phyloP scores from a whole-genome alignment of 2,888 invertebrate genomes.

The Mesorhabditis spiculigera region DNA sequence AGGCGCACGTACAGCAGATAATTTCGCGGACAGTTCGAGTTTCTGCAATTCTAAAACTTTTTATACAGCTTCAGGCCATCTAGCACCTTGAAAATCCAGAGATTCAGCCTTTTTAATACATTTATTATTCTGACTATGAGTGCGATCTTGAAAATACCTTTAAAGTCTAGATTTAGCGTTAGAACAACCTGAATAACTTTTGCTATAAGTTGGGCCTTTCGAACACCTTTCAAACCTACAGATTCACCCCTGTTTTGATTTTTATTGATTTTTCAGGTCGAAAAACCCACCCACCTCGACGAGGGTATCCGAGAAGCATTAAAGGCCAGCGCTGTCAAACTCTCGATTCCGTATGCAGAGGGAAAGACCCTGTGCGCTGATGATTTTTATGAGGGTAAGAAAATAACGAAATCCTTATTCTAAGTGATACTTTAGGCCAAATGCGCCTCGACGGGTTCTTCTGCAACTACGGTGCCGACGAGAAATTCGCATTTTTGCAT shows the following conservation, averaged over 20 bases:
- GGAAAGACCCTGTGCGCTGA: conserved; percentile 94
- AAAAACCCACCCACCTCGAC: conserved; percentile 74
- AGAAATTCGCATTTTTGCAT: conserved; percentile 82
- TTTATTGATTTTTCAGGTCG: conserved; percentile 43
- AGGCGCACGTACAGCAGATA: too few relatives aligned
- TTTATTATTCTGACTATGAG: too few relatives aligned
- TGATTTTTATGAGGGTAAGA: conserved; percentile 87
- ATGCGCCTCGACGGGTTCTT: conserved; percentile 92
- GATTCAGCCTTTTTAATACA: too few relatives aligned
- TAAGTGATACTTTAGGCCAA: conserved; percentile 71
- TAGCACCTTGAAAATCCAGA: too few relatives aligned
- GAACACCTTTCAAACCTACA: too few relatives aligned
- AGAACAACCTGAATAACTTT: conserved; percentile 4
- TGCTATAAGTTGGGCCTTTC: too few relatives aligned
- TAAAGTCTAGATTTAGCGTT: neutral
- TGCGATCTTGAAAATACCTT: neutral
- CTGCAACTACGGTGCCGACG: conserved; percentile 84
- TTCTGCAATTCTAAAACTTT: too few relatives aligned
- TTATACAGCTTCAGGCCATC: too few relatives aligned
- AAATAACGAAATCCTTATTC: neutral
- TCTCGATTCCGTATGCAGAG: conserved; percentile 69
- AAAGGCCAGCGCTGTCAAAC: conserved; percentile 66
- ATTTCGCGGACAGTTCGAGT: too few relatives aligned
- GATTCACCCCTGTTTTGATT: neutral
- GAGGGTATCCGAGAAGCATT: conserved; percentile 76